A percentile compares a stretch with the other conserved stretches of the same genome.
phyloP scores from a whole-genome alignment of 2,797 vertebrate genomes.

The Hafferia zeledoni region DNA sequence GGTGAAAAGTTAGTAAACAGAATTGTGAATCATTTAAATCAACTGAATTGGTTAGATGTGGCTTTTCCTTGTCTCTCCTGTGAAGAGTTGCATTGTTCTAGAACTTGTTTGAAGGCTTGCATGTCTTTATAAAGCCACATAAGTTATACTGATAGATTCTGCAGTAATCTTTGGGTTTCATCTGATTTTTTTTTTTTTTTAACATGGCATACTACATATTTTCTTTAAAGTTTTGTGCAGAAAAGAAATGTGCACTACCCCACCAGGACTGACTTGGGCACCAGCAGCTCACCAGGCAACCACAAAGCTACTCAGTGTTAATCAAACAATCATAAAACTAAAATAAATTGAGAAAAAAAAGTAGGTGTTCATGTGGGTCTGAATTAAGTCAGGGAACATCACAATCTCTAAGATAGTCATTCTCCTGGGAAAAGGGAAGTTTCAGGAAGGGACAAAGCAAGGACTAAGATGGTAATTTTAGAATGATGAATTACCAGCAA shows the following conservation, averaged over 20 bases:
- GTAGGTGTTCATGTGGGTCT: not conserved
- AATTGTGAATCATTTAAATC: not conserved
- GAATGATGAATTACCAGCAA: not conserved
- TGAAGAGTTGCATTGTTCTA: not conserved
- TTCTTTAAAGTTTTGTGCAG: not conserved
- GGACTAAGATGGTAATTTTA: not conserved
- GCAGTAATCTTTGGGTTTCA: not conserved
- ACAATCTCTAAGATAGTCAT: fast-evolving
- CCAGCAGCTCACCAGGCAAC: not conserved
- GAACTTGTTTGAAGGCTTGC: not conserved
- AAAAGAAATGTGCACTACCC: not conserved
- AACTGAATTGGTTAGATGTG: not conserved
- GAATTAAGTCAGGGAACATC: not conserved
- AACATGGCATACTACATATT: not conserved
- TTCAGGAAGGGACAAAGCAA: not conserved
- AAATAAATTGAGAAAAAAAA: not conserved
- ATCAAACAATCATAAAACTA: not conserved
- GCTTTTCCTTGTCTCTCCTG: not conserved
- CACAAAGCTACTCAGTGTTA: not conserved
- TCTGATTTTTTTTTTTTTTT: not conserved
- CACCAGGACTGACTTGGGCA: not conserved
- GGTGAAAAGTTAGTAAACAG: not conserved
- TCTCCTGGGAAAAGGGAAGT: not conserved
- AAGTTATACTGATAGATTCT: not conserved
- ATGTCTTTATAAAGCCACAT: not conserved